Evolutionary conservation across 2,113 vertebrate genomes (phyloP).

Genomic region (Callaeas wilsoni): DNA sequence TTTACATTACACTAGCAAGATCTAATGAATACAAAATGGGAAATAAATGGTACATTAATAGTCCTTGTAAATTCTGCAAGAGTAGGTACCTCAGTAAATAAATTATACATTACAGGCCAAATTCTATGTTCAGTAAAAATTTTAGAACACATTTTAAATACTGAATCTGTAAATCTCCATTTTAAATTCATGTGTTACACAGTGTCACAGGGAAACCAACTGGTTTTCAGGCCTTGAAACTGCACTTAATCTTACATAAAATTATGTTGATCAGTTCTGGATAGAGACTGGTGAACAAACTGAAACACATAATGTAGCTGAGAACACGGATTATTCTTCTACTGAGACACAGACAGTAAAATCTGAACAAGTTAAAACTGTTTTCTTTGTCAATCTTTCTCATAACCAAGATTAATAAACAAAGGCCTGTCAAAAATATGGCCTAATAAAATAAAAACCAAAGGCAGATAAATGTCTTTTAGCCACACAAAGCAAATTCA

Average conservation of each 20-base stretch:
- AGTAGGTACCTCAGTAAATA: neutral
- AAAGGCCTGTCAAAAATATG: neutral
- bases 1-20: neutral
- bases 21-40: neutral
- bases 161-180: neutral
- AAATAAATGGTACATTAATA: neutral
- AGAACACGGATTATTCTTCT: neutral
- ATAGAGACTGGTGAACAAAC: neutral
- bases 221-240: neutral
- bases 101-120: neutral
- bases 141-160: neutral
- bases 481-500: slow-evolving; percentile 37
- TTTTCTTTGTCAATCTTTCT: neutral
- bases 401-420: neutral
- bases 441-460: neutral
- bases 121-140: neutral
- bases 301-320: neutral
- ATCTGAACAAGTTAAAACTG: neutral
- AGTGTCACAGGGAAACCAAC: neutral
- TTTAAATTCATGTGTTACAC: neutral
- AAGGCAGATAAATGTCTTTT: neutral
- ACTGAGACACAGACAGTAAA: neutral
- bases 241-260: neutral
- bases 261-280: neutral
- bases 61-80: neutral